phyloP scores from a whole-genome alignment of 2,888 invertebrate species.

The Subacronicta megacephala region DNA sequence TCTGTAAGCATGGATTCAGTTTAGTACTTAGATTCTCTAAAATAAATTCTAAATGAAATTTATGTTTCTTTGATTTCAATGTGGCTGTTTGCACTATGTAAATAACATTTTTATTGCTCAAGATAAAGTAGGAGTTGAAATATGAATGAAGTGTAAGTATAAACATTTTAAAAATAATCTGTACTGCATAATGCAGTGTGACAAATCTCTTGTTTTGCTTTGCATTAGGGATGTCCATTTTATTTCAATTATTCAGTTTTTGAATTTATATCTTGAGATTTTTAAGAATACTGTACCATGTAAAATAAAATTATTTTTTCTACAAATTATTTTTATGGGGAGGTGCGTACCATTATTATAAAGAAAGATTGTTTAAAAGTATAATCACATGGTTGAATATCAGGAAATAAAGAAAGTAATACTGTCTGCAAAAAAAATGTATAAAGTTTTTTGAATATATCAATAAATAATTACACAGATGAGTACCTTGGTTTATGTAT shows the following conservation, averaged over 20 bases:
- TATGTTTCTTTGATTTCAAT: constrained; percentile 46
- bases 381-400: no score
- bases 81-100: constrained; percentile 35
- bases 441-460: no score
- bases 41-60: constrained; percentile 42
- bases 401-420: no score
- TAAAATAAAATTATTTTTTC: background rate
- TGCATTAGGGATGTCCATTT: constrained; percentile 28
- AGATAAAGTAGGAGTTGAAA: constrained; percentile 31
- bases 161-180: constrained; percentile 42
- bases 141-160: constrained; percentile 30
- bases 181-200: constrained; percentile 39
- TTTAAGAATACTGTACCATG: no score
- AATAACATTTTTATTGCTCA: constrained; percentile 43
- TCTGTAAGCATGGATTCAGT: constrained; percentile 69
- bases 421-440: no score
- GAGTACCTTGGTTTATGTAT: no score
- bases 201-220: constrained; percentile 25
- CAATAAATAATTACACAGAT: no score
- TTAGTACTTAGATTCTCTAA: no score
- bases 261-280: background rate
- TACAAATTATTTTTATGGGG: no score
- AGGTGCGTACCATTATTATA: no score
- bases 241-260: background rate
- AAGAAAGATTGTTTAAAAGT: no score